A percentile compares a stretch with the other conserved stretches of the same genome.
phyloP scores from a whole-genome alignment of 2,113 vertebrate genomes.

The Phrynosoma platyrhinos region DNA sequence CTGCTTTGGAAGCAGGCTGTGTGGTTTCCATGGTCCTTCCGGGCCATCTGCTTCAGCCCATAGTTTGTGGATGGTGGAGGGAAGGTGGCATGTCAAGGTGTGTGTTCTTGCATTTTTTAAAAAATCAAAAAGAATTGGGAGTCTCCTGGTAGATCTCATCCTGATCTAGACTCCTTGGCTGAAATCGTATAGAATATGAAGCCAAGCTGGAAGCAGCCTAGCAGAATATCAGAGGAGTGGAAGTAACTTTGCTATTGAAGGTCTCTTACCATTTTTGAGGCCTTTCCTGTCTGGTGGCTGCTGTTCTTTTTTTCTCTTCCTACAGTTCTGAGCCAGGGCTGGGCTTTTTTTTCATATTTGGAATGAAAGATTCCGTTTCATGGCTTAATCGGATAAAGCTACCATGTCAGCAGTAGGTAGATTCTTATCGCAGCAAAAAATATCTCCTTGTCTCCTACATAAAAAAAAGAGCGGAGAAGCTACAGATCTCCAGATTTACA shows the following conservation, averaged over 20 bases:
- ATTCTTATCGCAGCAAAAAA: not conserved
- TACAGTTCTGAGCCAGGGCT: not conserved
- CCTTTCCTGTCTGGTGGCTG: not conserved
- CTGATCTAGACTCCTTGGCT: too few species aligned
- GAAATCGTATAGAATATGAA: not conserved
- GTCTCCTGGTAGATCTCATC: too few species aligned
- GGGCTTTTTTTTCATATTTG: not conserved
- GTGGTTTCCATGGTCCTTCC: too few species aligned
- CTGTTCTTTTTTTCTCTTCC: not conserved
- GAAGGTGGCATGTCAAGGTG: too few species aligned
- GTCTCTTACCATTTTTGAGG: not conserved
- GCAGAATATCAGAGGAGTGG: not conserved
- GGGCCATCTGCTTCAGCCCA: too few species aligned
- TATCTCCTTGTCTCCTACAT: not conserved
- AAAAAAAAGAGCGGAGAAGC: not conserved
- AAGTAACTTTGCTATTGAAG: conserved; percentile 1
- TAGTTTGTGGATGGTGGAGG: too few species aligned
- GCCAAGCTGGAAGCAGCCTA: not conserved
- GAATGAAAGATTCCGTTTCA: not conserved
- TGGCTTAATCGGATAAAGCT: not conserved
- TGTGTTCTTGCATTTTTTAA: too few species aligned
- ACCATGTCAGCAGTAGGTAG: not conserved
- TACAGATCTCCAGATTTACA: fast-evolving
- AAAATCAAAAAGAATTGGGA: too few species aligned
- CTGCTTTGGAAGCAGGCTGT: too few species aligned